Evolutionary conservation across 1,140 invertebrate species (phyloP), one percentile per base, ranked within the genome.

Genomic region (Capitella teleta): DNA sequence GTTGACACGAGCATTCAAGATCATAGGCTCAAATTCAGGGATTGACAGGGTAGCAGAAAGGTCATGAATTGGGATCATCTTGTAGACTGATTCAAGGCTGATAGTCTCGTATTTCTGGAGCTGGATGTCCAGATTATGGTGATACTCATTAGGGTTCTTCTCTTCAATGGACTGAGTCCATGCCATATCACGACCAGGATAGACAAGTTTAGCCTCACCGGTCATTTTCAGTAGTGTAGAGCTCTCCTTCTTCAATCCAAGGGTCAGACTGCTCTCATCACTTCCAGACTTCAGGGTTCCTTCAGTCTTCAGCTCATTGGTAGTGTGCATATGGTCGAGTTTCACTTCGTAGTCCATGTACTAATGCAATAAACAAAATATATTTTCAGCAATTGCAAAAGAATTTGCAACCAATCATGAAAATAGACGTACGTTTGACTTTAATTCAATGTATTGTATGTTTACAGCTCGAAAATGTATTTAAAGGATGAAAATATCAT

Each of bases 121-220:
- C 51, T 53, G 42, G 19, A 55, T 19, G 48, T 40, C 24, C 46
- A 52, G 16, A 40, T 10, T 30, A 47, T 43, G 37, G 42, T 54
- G 37, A 19, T 54, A 52, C 28, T 55, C 34, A 25, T 42, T 34
- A 24, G 26, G 26, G 12, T 16, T 41, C n/a, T 32, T 40, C 46
- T 58, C 49, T 4, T 18, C 37, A 14, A 57, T 21, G 18, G 36
- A 42, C 6, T 38, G 36, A 14, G 28, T 28, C 5, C 52, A 26
- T 32, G 18, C 25, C 26, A 60, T 51, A 3, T 52, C 47, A 36
- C 52, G 49, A 19, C 59, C 59, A 16, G 59, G 61, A 51, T 55
- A 61, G 23, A 25, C 28, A 19, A 59, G 55, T 14, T 28, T 52
- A 23, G 28, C 48, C 10, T 45, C 50, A 1, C 52, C 53, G 1